Evolutionary conservation across 2,888 invertebrate genomes (phyloP).

Genomic region (Acrocyrtus sp.): DNA sequence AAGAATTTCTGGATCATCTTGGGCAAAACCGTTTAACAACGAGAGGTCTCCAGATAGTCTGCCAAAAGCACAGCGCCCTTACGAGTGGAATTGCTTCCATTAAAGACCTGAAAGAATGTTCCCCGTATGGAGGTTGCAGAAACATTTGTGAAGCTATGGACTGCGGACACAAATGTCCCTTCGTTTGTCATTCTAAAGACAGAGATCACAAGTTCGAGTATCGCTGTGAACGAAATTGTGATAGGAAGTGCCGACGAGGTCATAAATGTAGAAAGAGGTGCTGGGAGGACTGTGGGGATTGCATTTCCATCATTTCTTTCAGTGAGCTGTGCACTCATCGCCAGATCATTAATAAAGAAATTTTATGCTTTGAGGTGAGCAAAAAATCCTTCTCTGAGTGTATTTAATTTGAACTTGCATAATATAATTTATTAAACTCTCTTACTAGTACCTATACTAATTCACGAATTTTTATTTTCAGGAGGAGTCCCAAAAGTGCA

Average conservation of each 20-base stretch:
- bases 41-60: slow-evolving; percentile 1
- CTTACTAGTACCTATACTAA: no score
- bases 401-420: not conserved
- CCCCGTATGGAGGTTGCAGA: slow-evolving; percentile 13
- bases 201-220: not conserved
- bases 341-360: not conserved
- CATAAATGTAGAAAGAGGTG: slow-evolving; percentile 4
- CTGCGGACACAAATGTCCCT: slow-evolving; percentile 19
- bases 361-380: slow-evolving; percentile 19
- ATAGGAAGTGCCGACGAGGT: no score
- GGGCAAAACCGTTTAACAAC: not conserved
- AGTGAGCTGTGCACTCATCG: not conserved
- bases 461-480: not conserved
- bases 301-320: not conserved
- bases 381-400: not conserved
- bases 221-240: slow-evolving; percentile 1
- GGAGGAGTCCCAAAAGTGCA: no score
- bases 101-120: not conserved
- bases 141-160: slow-evolving; percentile 3
- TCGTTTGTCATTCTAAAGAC: slow-evolving; percentile 18
- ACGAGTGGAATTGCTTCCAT: not conserved
- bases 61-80: not conserved
- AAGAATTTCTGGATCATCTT: not conserved
- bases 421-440: no score
- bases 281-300: slow-evolving; percentile 2